Conservation (phyloP, 2,113 vertebrate genomes). For the Silurus glanis region DNA sequence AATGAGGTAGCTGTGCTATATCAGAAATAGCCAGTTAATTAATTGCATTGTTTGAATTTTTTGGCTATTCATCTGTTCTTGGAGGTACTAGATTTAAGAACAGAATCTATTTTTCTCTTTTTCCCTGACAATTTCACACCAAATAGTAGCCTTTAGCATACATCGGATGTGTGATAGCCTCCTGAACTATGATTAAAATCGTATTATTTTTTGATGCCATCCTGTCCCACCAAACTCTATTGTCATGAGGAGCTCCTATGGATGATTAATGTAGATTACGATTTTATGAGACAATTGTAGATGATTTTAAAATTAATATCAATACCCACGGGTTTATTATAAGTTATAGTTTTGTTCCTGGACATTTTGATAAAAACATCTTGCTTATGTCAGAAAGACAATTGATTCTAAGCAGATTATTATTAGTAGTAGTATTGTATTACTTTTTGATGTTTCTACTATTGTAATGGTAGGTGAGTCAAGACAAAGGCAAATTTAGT, state of each 20-base stretch:
- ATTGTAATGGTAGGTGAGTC: too few relatives aligned
- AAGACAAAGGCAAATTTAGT: too few relatives aligned
- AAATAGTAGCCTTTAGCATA: not conserved
- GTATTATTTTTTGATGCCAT: not conserved
- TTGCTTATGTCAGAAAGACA: conserved; percentile 57
- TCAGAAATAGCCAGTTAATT: not conserved
- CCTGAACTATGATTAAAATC: not conserved
- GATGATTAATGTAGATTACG: not conserved
- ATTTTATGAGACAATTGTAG: not conserved
- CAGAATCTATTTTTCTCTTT: not conserved
- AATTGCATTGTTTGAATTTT: not conserved
- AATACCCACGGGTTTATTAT: not conserved
- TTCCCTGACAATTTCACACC: not conserved
- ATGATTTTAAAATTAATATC: not conserved
- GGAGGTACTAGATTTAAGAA: not conserved
- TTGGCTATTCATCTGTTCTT: not conserved
- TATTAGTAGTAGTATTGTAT: too few relatives aligned
- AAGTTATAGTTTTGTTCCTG: not conserved
- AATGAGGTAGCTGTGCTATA: not conserved
- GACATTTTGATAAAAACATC: conserved; percentile 29
- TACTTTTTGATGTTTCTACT: too few relatives aligned
- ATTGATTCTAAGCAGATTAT: conserved; percentile 54
- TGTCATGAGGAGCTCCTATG: not conserved
- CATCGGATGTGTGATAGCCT: not conserved
- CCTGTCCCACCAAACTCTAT: not conserved